Evolutionary conservation across 2,113 vertebrate genomes (phyloP), one percentile per base, ranked within the genome.

Genomic region (Menura novaehollandiae): DNA sequence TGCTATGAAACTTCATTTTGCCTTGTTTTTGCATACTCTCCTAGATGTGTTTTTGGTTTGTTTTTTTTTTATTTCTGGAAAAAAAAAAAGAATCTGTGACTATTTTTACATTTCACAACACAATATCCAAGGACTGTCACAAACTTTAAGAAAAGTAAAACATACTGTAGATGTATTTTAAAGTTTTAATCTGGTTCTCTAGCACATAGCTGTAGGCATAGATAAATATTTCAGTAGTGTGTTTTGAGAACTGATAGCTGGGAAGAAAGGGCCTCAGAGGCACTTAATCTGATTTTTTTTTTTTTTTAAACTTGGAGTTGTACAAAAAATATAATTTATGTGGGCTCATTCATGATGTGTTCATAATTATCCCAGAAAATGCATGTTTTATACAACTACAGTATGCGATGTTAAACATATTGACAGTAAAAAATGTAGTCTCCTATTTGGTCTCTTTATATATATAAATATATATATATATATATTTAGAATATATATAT

Each of bases 371-470:
- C 98, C 98, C 98, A 97, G 98, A 98, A 98, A 98, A 96, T 99
- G 98, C 99, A 98, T 99, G 98, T 99, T 98, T 98, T 98, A 96
- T 98, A 97, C 97, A 97, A 98, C 98, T 98, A 98, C 97, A 98
- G 98, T 98, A 98, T 98, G 97, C 82, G 91, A 94, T 98, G 98
- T 97, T 97, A 97, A 97, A 98, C 98, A 97, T 98, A 97, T 98
- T 96, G 98, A 98, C 98, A 98, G 98, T 99, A 98, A 98, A 95
- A 96, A 95, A 97, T 98, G 97, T 98, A 98, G 96, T 97, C 97
- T 97, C 97, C 97, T 98, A 96, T 96, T 96, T 96, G 78, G 95
- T 96, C 93, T 96, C 46, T 96, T 95, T 89, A 94, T 95, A 94
- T 90, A 91, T 92, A 93, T 60, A 91, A 47, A 92, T 85, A 76